phyloP scores from a whole-genome alignment of 1,140 invertebrate species.

The Cydia splendana region DNA sequence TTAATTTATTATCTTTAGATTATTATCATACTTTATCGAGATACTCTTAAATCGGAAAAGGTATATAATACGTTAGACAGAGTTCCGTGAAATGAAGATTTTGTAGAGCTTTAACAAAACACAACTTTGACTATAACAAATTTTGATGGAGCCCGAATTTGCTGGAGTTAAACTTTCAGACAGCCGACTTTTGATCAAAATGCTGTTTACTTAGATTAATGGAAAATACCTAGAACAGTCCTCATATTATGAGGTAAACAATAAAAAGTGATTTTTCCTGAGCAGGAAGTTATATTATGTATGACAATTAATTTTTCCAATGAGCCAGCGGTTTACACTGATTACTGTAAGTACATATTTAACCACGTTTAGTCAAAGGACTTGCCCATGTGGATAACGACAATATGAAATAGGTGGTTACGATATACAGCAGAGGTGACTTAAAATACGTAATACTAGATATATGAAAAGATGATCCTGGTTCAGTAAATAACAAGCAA shows the following conservation, averaged over 20 bases:
- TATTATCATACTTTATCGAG: too few relatives aligned
- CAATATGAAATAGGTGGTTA: neutral
- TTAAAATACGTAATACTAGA: too few relatives aligned
- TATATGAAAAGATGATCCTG: neutral
- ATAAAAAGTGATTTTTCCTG: neutral
- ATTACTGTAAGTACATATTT: neutral
- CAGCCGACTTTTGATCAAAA: neutral
- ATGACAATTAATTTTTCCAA: slow-evolving; percentile 1
- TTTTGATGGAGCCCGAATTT: neutral
- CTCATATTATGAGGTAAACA: neutral
- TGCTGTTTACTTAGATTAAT: neutral
- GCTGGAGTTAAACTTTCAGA: neutral
- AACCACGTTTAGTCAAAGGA: neutral
- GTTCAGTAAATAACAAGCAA: neutral
- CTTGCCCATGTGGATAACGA: neutral
- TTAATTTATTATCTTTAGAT: too few relatives aligned
- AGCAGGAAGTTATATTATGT: slow-evolving; percentile 5
- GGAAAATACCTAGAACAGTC: neutral
- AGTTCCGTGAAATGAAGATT: too few relatives aligned
- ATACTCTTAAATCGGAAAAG: too few relatives aligned
- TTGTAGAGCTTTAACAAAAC: too few relatives aligned
- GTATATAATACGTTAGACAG: too few relatives aligned
- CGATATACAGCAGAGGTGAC: neutral
- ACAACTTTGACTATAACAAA: too few relatives aligned
- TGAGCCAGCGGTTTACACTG: neutral